Evolutionary conservation across 2,888 invertebrate species (phyloP).

Genomic region (Laspeyria flexula): DNA sequence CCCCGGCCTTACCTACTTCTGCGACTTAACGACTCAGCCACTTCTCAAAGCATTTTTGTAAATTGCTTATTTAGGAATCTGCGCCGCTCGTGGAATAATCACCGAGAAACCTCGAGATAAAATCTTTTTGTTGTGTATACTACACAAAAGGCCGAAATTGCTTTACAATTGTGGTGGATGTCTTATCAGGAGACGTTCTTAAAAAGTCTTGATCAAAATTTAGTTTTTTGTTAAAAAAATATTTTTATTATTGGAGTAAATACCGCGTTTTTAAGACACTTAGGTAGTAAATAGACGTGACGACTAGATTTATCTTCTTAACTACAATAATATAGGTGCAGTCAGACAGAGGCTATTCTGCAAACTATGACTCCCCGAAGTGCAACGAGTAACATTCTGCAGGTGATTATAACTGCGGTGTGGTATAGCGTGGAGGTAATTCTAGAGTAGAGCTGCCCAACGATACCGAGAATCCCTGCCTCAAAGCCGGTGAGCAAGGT

Average conservation of each 20-base stretch:
- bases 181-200: slow-evolving; percentile 50
- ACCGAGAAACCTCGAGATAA: slow-evolving; percentile 55
- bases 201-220: slow-evolving; percentile 52
- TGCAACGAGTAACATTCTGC: too few species aligned
- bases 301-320: too few species aligned
- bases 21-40: slow-evolving; percentile 28
- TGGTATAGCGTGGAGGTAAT: too few species aligned
- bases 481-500: too few species aligned
- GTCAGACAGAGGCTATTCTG: too few species aligned
- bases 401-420: too few species aligned
- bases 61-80: slow-evolving; percentile 57
- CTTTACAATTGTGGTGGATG: slow-evolving; percentile 53
- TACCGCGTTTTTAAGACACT: slow-evolving; percentile 22
- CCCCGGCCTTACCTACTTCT: slow-evolving; percentile 23
- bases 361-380: too few species aligned
- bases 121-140: slow-evolving; percentile 64
- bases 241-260: slow-evolving; percentile 35
- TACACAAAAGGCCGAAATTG: slow-evolving; percentile 60
- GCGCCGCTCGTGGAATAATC: slow-evolving; percentile 57
- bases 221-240: slow-evolving; percentile 35
- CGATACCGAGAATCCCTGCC: too few species aligned
- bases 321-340: too few species aligned
- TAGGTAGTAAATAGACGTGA: not conserved
- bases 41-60: slow-evolving; percentile 47
- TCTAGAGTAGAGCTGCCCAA: too few species aligned